Percentiles rank a stretch among this genome's conserved stretches.
phyloP scores from a whole-genome alignment of 2,113 vertebrate genomes.

The Corythornis cristatus region DNA sequence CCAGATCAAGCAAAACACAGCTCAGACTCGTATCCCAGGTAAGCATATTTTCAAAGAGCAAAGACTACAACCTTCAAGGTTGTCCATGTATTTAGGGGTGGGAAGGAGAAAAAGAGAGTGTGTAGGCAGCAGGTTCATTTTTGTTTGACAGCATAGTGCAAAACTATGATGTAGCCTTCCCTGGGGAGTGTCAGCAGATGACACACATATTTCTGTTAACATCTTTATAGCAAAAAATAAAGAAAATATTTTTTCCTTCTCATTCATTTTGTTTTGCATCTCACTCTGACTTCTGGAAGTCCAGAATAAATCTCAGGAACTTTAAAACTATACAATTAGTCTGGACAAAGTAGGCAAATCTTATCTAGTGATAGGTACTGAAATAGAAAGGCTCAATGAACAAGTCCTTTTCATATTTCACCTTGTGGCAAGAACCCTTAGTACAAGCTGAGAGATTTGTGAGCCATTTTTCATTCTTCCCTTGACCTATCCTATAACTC shows the following conservation, averaged over 20 bases:
- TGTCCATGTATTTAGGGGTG: not conserved
- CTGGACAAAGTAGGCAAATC: not conserved
- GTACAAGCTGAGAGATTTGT: not conserved
- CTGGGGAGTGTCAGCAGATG: not conserved
- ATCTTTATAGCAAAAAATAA: not conserved
- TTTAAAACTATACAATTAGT: not conserved
- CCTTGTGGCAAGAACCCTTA: not conserved
- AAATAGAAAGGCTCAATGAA: not conserved
- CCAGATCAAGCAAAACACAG: slow-evolving; percentile 32
- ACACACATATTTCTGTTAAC: not conserved
- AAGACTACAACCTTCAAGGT: not conserved
- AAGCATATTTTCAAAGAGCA: not conserved
- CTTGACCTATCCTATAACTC: not conserved
- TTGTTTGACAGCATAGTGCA: not conserved
- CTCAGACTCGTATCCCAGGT: not conserved
- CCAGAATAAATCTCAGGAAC: not conserved
- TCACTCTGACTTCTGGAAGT: not conserved
- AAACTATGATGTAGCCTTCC: not conserved
- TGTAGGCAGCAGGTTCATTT: not conserved
- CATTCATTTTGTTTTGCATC: not conserved
- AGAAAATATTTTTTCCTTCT: not conserved
- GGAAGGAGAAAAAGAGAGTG: not conserved
- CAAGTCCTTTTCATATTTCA: not conserved
- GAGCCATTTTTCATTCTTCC: not conserved
- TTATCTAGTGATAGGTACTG: not conserved